phyloP scores from a whole-genome alignment of 2,888 invertebrate species.

The Drosophila conformis region DNA sequence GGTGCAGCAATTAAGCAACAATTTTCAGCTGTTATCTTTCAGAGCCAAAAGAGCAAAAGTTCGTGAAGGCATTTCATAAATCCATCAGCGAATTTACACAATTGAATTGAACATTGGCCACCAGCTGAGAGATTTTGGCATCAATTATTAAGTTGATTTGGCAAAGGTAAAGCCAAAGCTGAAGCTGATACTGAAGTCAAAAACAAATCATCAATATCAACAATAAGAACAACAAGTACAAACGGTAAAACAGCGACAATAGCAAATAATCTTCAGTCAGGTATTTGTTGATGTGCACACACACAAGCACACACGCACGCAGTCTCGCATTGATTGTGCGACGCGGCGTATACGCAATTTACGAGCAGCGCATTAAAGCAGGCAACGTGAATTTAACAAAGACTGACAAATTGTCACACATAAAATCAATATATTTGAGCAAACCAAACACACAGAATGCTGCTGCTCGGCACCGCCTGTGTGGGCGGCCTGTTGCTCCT shows the following conservation, averaged over 20 bases:
- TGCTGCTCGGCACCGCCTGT: not conserved
- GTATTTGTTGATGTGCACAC: constrained; percentile 48
- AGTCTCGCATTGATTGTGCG: constrained; percentile 21
- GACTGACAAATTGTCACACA: constrained; percentile 60
- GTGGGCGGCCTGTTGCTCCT: constrained; percentile 52
- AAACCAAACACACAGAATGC: constrained; percentile 1
- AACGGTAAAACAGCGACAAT: constrained; percentile 21
- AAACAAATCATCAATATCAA: constrained; percentile 7
- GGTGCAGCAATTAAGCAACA: constrained; percentile 75
- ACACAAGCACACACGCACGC: constrained; percentile 12
- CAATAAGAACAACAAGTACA: constrained; percentile 9
- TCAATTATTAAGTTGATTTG: constrained; percentile 57
- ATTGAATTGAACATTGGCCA: constrained; percentile 36
- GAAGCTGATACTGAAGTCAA: constrained; percentile 4
- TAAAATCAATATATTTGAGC: constrained; percentile 50
- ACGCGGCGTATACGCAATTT: constrained; percentile 48
- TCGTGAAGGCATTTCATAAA: constrained; percentile 47
- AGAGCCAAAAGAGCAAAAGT: constrained; percentile 14
- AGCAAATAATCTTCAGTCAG: constrained; percentile 60
- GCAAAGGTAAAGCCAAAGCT: not conserved
- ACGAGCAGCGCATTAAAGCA: constrained; percentile 53
- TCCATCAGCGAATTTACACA: constrained; percentile 55
- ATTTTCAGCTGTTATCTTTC: constrained; percentile 70
- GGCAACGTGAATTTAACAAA: constrained; percentile 58
- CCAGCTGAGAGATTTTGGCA: constrained; percentile 17